phyloP scores from a whole-genome alignment of 2,888 invertebrate genomes.

The Desoria tigrina region DNA sequence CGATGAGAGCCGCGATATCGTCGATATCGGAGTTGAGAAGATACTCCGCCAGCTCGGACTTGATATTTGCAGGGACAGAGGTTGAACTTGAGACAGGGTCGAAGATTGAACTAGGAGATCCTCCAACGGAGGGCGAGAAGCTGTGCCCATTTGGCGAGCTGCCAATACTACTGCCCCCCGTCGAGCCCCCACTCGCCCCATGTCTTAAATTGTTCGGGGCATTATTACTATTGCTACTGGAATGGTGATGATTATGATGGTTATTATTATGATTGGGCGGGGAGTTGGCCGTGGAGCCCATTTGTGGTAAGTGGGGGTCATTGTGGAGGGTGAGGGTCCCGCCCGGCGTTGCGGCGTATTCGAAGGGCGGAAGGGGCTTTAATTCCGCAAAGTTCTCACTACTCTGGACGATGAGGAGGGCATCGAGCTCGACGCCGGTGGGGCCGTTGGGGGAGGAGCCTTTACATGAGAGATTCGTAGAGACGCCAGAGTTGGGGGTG shows the following conservation, averaged over 20 bases:
- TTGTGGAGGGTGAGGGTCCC: slow-evolving; percentile 38
- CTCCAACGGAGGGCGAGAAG: slow-evolving; percentile 41
- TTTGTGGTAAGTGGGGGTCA: slow-evolving; percentile 52
- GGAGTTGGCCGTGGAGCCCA: slow-evolving; percentile 44
- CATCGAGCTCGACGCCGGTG: slow-evolving; percentile 41
- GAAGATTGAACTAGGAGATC: slow-evolving; percentile 45
- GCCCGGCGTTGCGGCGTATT: slow-evolving; percentile 37
- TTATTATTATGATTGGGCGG: slow-evolving; percentile 30
- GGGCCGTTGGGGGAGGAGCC: slow-evolving; percentile 31
- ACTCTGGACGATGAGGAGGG: slow-evolving; percentile 56
- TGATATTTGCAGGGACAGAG: slow-evolving; percentile 46
- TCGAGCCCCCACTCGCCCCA: slow-evolving; percentile 39
- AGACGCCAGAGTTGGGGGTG: slow-evolving; percentile 21
- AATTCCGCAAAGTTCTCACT: slow-evolving; percentile 75
- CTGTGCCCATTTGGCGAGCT: slow-evolving; percentile 46
- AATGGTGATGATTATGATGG: not conserved
- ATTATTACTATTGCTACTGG: slow-evolving; percentile 23
- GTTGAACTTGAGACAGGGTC: slow-evolving; percentile 49
- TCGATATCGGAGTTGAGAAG: slow-evolving; percentile 55
- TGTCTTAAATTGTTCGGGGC: slow-evolving; percentile 31
- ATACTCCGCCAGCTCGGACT: slow-evolving; percentile 52
- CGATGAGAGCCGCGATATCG: slow-evolving; percentile 58
- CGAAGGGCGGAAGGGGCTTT: slow-evolving; percentile 80
- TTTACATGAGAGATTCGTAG: slow-evolving; percentile 25
- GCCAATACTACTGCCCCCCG: slow-evolving; percentile 49